phyloP scores from a whole-genome alignment of 1,140 invertebrate species.

The Zaprionus nigranus region DNA sequence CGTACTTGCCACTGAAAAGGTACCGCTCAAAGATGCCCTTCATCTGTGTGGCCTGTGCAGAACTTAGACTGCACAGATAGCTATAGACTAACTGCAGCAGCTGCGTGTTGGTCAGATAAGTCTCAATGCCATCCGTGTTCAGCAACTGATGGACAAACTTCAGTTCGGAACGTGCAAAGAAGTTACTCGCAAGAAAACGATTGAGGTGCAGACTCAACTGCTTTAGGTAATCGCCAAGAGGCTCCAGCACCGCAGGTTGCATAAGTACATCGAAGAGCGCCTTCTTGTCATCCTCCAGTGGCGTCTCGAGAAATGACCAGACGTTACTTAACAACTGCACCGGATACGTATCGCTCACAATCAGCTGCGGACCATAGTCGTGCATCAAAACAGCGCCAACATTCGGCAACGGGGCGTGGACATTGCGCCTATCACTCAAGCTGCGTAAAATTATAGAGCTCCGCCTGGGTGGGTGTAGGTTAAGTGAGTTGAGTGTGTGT shows the following conservation, averaged over 20 bases:
- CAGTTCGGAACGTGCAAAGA: slow-evolving; percentile 76
- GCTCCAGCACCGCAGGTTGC: slow-evolving; percentile 60
- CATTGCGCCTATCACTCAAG: slow-evolving; percentile 63
- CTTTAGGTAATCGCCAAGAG: slow-evolving; percentile 59
- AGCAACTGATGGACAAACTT: slow-evolving; percentile 71
- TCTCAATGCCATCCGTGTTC: slow-evolving; percentile 59
- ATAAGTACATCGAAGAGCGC: slow-evolving; percentile 52
- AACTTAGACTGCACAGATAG: slow-evolving; percentile 68
- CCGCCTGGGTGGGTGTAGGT: slow-evolving; percentile 47
- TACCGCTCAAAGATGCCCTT: slow-evolving; percentile 71
- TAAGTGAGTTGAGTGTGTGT: slow-evolving; percentile 15
- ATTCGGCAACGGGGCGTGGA: slow-evolving; percentile 74
- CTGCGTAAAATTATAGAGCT: slow-evolving; percentile 69
- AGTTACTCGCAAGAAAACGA: slow-evolving; percentile 69
- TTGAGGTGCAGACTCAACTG: slow-evolving; percentile 54
- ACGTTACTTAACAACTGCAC: slow-evolving; percentile 70
- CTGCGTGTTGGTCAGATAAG: slow-evolving; percentile 55
- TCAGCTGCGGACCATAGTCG: slow-evolving; percentile 69
- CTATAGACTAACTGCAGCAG: slow-evolving; percentile 75
- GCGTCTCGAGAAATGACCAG: slow-evolving; percentile 57
- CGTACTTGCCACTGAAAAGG: slow-evolving; percentile 68
- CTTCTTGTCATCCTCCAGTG: slow-evolving; percentile 44
- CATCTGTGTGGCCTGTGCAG: slow-evolving; percentile 65
- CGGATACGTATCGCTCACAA: slow-evolving; percentile 74
- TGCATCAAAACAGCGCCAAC: slow-evolving; percentile 73